phyloP scores from a whole-genome alignment of 2,113 vertebrate species.

The Hoplias malabaricus region DNA sequence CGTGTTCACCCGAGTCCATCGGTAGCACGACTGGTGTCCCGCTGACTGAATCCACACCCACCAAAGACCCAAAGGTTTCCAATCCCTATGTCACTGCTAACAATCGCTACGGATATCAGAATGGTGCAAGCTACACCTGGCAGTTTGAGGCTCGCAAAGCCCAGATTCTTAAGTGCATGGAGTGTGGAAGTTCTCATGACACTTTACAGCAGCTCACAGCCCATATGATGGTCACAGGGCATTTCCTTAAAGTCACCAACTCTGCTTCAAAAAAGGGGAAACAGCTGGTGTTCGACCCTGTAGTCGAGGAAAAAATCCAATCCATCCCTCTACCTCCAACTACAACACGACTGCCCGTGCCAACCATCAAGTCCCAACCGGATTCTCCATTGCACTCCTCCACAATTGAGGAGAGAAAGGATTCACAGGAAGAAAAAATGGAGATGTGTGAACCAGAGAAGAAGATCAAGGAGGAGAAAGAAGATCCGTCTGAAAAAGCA shows the following conservation, averaged over 20 bases:
- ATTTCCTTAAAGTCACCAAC: conserved; percentile 97
- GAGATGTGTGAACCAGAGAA: conserved; percentile 73
- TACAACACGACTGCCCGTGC: conserved; percentile 84
- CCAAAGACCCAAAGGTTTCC: conserved; percentile 89
- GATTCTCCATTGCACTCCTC: conserved; percentile 78
- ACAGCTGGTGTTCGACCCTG: conserved; percentile 90
- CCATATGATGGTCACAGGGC: conserved; percentile 99
- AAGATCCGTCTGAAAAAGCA: conserved; percentile 80
- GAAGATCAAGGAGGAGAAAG: conserved; percentile 92
- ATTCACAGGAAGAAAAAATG: conserved; percentile 75
- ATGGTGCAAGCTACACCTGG: conserved; percentile 98
- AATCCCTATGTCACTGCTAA: conserved; percentile 98
- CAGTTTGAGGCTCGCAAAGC: conserved; percentile 98
- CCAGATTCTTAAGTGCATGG: conserved; percentile 99
- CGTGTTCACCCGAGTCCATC: conserved; percentile 89
- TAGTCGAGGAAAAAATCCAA: conserved; percentile 95
- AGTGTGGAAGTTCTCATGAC: conserved; percentile 97
- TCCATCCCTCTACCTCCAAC: conserved; percentile 96
- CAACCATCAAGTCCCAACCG: conserved; percentile 81
- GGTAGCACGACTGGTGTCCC: conserved; percentile 76
- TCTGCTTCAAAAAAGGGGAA: conserved; percentile 98
- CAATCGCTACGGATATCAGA: conserved; percentile 98
- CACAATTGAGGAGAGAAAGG: conserved; percentile 78
- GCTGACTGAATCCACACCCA: conserved; percentile 73
- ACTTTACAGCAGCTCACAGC: conserved; percentile 97